Percentiles rank a stretch among this genome's conserved stretches.
Conservation (phyloP, 2,797 vertebrate genomes). For the Helarctos malayanus region DNA sequence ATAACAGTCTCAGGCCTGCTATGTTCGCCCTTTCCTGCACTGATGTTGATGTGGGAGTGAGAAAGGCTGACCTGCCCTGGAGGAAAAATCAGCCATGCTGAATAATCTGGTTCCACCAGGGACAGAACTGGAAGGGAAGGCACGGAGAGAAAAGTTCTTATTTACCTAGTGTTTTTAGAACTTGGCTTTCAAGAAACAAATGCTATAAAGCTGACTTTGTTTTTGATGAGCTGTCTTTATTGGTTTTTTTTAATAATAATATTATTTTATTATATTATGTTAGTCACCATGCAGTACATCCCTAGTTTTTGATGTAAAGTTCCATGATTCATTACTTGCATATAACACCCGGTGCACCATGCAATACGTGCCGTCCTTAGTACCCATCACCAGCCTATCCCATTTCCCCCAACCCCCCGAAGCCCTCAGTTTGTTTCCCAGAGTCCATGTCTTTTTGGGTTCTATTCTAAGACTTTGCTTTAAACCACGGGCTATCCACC, state of each 20-base stretch:
- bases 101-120: neutral
- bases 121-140: neutral
- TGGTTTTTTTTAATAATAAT: too few species aligned
- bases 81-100: neutral
- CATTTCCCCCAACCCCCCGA: too few species aligned
- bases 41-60: neutral
- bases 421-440: too few species aligned
- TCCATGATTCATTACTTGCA: too few species aligned
- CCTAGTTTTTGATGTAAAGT: too few species aligned
- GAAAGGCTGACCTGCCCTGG: neutral
- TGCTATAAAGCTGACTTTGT: neutral
- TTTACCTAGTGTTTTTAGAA: neutral
- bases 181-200: neutral
- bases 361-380: too few species aligned
- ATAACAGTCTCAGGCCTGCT: neutral
- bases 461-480: neutral
- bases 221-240: neutral
- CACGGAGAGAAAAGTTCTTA: neutral
- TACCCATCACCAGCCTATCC: too few species aligned
- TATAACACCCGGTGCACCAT: too few species aligned
- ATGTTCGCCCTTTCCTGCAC: neutral
- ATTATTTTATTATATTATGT: too few species aligned
- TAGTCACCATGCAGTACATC: too few species aligned
- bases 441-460: neutral
- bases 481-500: accelerated